Evolutionary conservation across 2,797 vertebrate species (phyloP).

Genomic region (Bradypodion pumilum): DNA sequence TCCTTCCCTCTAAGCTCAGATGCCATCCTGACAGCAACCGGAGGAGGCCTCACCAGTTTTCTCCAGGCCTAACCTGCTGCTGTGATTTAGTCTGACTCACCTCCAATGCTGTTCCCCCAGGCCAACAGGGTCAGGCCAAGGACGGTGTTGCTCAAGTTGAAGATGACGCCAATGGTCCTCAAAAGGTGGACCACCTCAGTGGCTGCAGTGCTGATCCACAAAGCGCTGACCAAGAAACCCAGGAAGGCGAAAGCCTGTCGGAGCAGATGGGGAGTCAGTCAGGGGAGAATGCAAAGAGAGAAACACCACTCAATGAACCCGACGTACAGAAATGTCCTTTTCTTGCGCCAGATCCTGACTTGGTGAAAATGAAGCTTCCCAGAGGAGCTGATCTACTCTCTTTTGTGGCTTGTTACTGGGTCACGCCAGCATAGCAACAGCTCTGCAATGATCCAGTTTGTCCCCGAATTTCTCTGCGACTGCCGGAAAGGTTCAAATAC

Average conservation of each 20-base stretch:
- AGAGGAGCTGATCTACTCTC: too few relatives aligned
- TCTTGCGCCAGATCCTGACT: too few relatives aligned
- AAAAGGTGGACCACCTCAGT: conserved; percentile 93
- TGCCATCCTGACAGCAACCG: too few relatives aligned
- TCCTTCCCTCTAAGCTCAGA: too few relatives aligned
- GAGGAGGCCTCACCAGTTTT: too few relatives aligned
- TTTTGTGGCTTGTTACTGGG: too few relatives aligned
- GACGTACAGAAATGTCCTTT: too few relatives aligned
- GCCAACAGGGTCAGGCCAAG: conserved; percentile 94
- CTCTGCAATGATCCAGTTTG: background rate
- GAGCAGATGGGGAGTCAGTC: background rate
- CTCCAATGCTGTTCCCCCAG: conserved; percentile 98
- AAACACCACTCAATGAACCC: background rate
- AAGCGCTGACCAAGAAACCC: conserved; percentile 91
- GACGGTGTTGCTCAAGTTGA: conserved; percentile 93
- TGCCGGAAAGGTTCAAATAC: background rate
- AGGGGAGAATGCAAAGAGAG: background rate
- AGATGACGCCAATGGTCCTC: conserved; percentile 87
- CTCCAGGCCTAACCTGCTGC: too few relatives aligned
- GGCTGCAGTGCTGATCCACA: conserved; percentile 88
- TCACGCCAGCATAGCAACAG: too few relatives aligned
- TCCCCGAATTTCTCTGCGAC: background rate
- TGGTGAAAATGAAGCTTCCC: too few relatives aligned
- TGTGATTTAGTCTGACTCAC: conserved; percentile 68
- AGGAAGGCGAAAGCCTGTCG: conserved; percentile 88